Evolutionary conservation across 2,797 vertebrate species (phyloP).

Genomic region (Hypotaenidia philippensis): DNA sequence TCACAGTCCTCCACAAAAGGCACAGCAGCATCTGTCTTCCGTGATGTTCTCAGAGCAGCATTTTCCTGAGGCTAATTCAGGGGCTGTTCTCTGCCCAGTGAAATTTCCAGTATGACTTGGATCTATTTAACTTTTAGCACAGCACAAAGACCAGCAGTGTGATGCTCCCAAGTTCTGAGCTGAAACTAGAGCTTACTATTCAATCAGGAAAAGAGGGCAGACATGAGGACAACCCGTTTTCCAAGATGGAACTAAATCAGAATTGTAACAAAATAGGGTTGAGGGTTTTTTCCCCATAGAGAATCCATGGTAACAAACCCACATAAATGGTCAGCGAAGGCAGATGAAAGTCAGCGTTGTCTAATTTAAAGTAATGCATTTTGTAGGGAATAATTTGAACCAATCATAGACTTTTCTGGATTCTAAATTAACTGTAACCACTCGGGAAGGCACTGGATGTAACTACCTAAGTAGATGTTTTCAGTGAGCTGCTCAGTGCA

Average conservation of each 20-base stretch:
- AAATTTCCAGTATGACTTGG: neutral
- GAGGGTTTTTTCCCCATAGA: neutral
- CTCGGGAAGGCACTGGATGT: neutral
- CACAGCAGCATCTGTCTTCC: neutral
- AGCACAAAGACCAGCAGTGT: neutral
- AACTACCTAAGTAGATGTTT: neutral
- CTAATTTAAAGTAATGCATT: neutral
- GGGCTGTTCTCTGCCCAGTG: neutral
- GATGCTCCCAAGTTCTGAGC: neutral
- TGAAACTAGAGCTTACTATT: neutral
- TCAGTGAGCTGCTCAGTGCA: neutral
- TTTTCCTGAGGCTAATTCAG: neutral
- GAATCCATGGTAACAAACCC: neutral
- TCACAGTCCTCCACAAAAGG: neutral
- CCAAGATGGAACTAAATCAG: neutral
- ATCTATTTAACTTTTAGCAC: neutral
- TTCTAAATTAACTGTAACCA: conserved; percentile 13
- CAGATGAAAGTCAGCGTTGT: neutral
- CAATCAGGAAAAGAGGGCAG: neutral
- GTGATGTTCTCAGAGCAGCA: neutral
- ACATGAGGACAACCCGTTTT: neutral
- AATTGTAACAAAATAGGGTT: neutral
- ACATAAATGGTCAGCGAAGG: neutral
- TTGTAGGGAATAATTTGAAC: conserved; percentile 19
- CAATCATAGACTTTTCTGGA: neutral